Conservation (phyloP, 1,140 invertebrate species). For the Phthorimaea operculella region DNA sequence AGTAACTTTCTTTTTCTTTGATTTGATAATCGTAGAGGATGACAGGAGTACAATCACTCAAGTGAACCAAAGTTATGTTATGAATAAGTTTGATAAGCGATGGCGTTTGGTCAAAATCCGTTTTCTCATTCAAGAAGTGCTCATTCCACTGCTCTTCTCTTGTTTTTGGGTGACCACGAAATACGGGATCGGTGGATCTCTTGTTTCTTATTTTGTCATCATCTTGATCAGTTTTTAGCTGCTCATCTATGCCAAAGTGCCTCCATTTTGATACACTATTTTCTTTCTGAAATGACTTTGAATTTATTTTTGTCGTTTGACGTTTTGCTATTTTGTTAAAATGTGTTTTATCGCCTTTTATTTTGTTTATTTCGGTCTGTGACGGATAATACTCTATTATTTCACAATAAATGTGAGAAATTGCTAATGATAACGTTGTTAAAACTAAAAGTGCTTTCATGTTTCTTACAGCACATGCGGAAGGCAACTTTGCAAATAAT, state of each 20-base stretch:
- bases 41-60: slow-evolving; percentile 70
- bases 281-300: too few relatives aligned
- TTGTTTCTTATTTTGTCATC: neutral
- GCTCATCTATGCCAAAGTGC: too few relatives aligned
- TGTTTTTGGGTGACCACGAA: slow-evolving; percentile 69
- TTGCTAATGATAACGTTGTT: neutral
- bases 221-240: too few relatives aligned
- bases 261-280: too few relatives aligned
- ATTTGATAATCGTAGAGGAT: slow-evolving; percentile 72
- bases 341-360: neutral
- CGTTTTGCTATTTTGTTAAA: too few relatives aligned
- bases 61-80: slow-evolving; percentile 68
- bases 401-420: neutral
- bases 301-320: too few relatives aligned
- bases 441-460: neutral
- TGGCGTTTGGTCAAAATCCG: slow-evolving; percentile 57
- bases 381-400: slow-evolving; percentile 36
- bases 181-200: slow-evolving; percentile 47
- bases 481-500: too few relatives aligned
- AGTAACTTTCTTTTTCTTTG: slow-evolving; percentile 63
- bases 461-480: neutral
- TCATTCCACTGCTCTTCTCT: slow-evolving; percentile 64
- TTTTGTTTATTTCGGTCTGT: slow-evolving; percentile 10
- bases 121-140: slow-evolving; percentile 53
- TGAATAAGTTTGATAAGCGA: slow-evolving; percentile 69